Base-by-base conservation (phyloP, 2,797 vertebrate genomes). In the Phataginus tricuspis region DNA sequence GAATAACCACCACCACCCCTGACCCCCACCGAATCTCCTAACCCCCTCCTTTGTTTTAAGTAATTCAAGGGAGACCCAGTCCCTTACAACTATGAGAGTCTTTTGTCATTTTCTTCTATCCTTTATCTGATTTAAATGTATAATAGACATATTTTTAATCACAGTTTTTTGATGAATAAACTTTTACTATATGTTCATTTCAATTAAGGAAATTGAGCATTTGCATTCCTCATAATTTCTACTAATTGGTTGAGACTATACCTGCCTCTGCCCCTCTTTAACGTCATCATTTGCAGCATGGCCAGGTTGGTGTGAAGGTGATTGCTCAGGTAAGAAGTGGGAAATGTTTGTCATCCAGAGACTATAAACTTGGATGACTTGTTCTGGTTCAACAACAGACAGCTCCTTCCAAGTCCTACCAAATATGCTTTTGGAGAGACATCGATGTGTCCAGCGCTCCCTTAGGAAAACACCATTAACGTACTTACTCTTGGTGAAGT, bases 391-490 rank as follows among this genome's bases (percentile, higher is more conserved):
- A 34, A 72, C 14, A 61, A 5, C 7, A 12, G 8, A 23, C 3
- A 82, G 10, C 2, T 25, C 11, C 9, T 37, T 12, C 10, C 18
- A 27, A 9, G 27, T 31, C 31, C 45, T 57, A 55, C 8, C 19
- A 39, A 31, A 39, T 34, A 12, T 1, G 5, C 39, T 61, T n/a
- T 37, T 0, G 8, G 25, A 64, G 21, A 55, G 74, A 34, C 16
- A 18, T 4, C 13, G 7, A 31, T 15, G 5, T 78, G 18, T 0
- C 19, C 1, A 4, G 61, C 0, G 7, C 2, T 45, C 6, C 8
- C 49, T 37, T 8, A 27, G 51, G 3, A 14, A 71, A 55, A 10
- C 8, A 1, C 12, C 1, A 1, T 7, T 27, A 45, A 8, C 25
- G 10, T 42, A 9, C 42, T 53, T 85, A 61, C 34, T 64, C 1